A percentile compares a stretch with the other conserved stretches of the same genome.
Conservation (phyloP, 2,113 vertebrate species). For the Gopherus evgoodei region DNA sequence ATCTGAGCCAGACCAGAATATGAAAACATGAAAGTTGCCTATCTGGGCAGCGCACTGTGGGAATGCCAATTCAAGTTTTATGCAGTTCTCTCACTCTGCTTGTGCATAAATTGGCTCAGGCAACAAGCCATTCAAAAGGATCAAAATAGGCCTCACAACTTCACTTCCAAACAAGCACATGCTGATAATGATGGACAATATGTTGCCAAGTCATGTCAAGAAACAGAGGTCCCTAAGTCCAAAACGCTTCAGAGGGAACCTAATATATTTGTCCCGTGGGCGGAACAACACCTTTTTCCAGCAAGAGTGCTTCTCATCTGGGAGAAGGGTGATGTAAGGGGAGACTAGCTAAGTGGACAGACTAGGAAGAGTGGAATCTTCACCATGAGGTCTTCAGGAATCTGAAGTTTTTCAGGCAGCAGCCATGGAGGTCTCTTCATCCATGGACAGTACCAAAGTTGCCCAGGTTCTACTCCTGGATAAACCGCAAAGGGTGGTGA, state of each 20-base stretch:
- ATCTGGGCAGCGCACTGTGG: neutral
- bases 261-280: neutral
- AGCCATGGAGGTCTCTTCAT: accelerated
- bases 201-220: neutral
- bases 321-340: neutral
- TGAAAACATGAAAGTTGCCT: neutral
- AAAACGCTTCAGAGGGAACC: neutral
- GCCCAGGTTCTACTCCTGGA: neutral
- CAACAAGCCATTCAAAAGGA: neutral
- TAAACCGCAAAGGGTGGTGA: neutral
- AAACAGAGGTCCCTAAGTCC: neutral
- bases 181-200: neutral
- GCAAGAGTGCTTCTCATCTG: neutral
- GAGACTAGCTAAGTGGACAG: neutral
- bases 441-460: neutral
- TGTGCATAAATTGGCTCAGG: neutral
- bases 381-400: neutral
- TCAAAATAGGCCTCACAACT: neutral
- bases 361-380: neutral
- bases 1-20: neutral
- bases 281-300: neutral
- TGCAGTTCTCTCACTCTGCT: neutral
- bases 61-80: neutral
- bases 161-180: neutral
- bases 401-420: neutral